Evolutionary conservation across 2,113 vertebrate species (phyloP).

Genomic region (Hiodon tergisus): DNA sequence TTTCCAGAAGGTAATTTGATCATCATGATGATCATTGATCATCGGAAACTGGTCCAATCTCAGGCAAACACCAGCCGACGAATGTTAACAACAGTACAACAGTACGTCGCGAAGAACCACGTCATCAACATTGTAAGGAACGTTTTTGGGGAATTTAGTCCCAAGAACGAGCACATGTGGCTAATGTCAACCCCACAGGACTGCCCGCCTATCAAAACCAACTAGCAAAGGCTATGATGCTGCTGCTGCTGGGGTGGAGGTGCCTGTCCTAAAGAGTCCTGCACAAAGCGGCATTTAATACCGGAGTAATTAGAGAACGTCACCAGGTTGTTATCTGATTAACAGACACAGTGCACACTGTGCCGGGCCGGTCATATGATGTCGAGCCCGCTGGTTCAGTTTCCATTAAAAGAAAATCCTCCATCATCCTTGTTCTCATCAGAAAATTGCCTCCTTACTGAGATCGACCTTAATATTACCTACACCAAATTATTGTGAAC

Average conservation of each 20-base stretch:
- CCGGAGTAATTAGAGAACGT: slow-evolving; percentile 20
- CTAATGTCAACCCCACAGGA: no score
- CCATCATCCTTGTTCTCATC: slow-evolving; percentile 22
- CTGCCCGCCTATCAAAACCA: background rate
- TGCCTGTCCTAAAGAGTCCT: background rate
- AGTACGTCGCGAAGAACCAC: no score
- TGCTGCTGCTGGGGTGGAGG: background rate
- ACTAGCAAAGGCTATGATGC: background rate
- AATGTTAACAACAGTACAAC: no score
- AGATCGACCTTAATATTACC: background rate
- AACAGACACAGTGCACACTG: slow-evolving; percentile 25
- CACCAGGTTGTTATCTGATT: slow-evolving; percentile 32
- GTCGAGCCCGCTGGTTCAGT: slow-evolving; percentile 7
- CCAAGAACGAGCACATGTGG: no score
- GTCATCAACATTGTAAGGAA: no score
- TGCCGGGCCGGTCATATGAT: slow-evolving; percentile 40
- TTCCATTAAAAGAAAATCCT: slow-evolving; percentile 4
- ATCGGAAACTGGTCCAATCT: no score
- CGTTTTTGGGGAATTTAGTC: no score
- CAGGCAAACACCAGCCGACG: no score
- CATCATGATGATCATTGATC: no score
- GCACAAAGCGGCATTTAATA: slow-evolving; percentile 8
- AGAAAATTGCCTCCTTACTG: background rate
- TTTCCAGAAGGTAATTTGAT: no score
- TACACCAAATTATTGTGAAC: no score